phyloP scores from a whole-genome alignment of 2,113 vertebrate genomes.

The Ictalurus furcatus region DNA sequence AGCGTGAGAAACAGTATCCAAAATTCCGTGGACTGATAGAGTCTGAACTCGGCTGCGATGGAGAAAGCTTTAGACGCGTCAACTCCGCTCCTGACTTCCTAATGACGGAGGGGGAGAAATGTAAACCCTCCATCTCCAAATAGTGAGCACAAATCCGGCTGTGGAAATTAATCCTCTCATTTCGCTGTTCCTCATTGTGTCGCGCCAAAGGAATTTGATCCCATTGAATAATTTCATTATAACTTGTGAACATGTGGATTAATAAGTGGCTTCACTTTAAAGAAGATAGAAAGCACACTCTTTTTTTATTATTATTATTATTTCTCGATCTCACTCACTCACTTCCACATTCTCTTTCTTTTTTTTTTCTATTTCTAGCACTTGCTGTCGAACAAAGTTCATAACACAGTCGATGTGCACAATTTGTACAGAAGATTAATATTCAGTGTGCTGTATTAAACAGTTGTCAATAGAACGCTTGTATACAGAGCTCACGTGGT shows the following conservation, averaged over 20 bases:
- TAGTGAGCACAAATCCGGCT: constrained; percentile 56
- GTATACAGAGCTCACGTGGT: constrained; percentile 14
- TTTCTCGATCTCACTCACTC: constrained; percentile 14
- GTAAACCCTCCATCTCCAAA: constrained; percentile 62
- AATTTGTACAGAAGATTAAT: constrained; percentile 43
- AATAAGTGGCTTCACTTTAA: constrained; percentile 59
- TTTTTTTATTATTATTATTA: not conserved
- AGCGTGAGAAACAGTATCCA: constrained; percentile 33
- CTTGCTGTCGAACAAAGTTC: not conserved
- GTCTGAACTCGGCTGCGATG: constrained; percentile 20
- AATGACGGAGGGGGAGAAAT: constrained; percentile 52
- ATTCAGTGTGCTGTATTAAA: constrained; percentile 39
- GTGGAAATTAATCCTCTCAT: constrained; percentile 65
- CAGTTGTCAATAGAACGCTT: constrained; percentile 35
- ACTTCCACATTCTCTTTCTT: not conserved
- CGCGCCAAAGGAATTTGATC: constrained; percentile 61
- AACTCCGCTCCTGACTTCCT: constrained; percentile 54
- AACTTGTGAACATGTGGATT: constrained; percentile 64
- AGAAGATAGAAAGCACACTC: constrained; percentile 38
- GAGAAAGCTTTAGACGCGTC: constrained; percentile 38
- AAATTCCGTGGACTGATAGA: constrained; percentile 8
- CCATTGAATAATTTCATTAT: constrained; percentile 67
- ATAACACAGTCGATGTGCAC: constrained; percentile 20
- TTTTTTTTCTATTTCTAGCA: no score
- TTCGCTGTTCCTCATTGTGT: constrained; percentile 62